Evolutionary conservation across 2,888 invertebrate species (phyloP).

Genomic region (Nebria brevicollis): DNA sequence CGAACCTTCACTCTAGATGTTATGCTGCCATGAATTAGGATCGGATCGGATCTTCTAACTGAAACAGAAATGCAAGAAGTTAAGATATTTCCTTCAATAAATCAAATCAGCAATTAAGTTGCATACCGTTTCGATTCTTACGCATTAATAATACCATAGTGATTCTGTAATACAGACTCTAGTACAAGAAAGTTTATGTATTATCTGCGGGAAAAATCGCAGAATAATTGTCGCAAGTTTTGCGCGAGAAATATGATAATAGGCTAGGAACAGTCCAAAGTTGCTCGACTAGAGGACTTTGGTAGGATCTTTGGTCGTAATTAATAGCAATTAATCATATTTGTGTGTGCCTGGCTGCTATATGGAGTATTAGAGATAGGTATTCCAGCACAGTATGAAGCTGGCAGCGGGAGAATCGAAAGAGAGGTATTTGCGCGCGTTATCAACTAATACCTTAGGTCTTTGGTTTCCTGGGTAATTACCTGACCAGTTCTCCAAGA

Average conservation of each 20-base stretch:
- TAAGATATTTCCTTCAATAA: too few species aligned
- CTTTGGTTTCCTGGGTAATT: slow-evolving; percentile 52
- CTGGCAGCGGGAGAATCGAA: slow-evolving; percentile 9
- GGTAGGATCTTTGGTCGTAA: slow-evolving; percentile 47
- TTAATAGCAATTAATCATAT: slow-evolving; percentile 55
- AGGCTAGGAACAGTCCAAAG: neutral
- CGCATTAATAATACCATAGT: too few species aligned
- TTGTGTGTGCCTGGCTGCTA: slow-evolving; percentile 3
- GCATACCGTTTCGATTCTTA: too few species aligned
- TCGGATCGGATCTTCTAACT: too few species aligned
- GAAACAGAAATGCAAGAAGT: too few species aligned
- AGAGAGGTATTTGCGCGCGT: slow-evolving; percentile 49
- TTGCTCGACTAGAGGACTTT: neutral
- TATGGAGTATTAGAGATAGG: neutral
- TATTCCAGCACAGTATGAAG: neutral
- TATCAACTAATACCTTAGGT: slow-evolving; percentile 53
- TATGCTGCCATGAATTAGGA: too few species aligned
- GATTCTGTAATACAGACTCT: too few species aligned
- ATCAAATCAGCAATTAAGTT: too few species aligned
- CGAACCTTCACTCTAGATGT: neutral
- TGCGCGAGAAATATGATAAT: neutral
- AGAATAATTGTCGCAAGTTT: neutral
- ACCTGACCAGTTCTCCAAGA: slow-evolving; percentile 37
- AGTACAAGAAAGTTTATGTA: too few species aligned
- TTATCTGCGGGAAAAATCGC: neutral